Conservation (phyloP, 2,113 vertebrate species). For the Anser brachyrhynchus region DNA sequence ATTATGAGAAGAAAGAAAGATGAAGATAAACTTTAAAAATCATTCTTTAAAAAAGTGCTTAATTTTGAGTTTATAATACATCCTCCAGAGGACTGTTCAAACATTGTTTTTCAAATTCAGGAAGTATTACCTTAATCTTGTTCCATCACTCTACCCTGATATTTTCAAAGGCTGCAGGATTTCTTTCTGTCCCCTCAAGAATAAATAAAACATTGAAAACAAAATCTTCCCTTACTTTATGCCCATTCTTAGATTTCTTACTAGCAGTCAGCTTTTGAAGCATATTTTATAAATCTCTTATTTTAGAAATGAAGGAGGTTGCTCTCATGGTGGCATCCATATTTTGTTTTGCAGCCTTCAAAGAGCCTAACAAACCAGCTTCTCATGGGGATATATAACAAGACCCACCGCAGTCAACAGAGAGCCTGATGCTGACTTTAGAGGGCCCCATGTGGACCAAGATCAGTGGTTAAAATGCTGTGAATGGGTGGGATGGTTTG, state of each 20-base stretch:
- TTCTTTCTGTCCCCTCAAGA: conserved; percentile 6
- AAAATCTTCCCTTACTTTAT: conserved; percentile 9
- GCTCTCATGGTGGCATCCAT: background rate
- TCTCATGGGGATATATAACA: background rate
- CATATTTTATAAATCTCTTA: background rate
- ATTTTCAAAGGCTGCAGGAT: conserved; percentile 17
- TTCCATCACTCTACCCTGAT: background rate
- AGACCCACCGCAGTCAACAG: background rate
- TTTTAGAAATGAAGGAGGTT: background rate
- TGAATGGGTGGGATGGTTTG: background rate
- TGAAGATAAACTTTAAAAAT: conserved; percentile 43
- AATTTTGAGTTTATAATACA: conserved; percentile 29
- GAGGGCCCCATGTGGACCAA: background rate
- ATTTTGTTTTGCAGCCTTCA: background rate
- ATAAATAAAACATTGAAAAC: conserved; percentile 10
- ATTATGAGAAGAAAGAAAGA: conserved; percentile 33
- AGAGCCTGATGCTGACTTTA: background rate
- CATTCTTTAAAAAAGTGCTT: conserved; percentile 25
- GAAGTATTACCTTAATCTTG: background rate
- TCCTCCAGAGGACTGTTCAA: background rate
- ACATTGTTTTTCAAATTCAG: background rate
- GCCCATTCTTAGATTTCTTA: background rate
- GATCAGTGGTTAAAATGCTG: background rate
- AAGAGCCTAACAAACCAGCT: background rate
- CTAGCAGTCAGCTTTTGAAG: background rate